Evolutionary conservation across 1,140 invertebrate genomes (phyloP).

Genomic region (Bombus vancouverensis): DNA sequence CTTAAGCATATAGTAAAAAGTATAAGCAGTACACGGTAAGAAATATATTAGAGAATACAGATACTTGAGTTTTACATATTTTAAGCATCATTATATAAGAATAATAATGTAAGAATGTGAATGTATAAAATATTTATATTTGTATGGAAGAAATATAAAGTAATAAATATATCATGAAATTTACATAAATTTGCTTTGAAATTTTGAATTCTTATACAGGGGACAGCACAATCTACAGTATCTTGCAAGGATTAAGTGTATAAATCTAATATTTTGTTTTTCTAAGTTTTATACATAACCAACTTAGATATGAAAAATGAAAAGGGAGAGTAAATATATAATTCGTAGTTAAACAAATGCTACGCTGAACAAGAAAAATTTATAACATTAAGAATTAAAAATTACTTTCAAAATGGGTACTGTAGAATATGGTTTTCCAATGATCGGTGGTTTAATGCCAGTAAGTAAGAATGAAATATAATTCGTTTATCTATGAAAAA

Average conservation of each 20-base stretch:
- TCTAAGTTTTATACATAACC: conserved; percentile 43
- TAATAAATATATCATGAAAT: neutral
- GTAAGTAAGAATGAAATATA: conserved; percentile 80
- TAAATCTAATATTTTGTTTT: conserved; percentile 11
- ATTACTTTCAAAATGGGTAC: conserved; percentile 76
- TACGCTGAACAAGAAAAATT: neutral
- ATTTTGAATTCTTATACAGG: neutral
- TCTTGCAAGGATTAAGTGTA: neutral
- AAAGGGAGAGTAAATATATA: neutral
- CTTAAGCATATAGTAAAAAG: neutral
- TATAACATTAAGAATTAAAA: neutral
- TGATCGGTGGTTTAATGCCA: conserved; percentile 87
- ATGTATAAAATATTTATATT: neutral
- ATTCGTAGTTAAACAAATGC: conserved; percentile 16
- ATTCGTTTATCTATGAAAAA: neutral
- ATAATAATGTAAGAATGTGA: neutral
- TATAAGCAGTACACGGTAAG: neutral
- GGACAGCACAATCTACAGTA: conserved; percentile 15
- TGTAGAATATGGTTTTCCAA: conserved; percentile 84
- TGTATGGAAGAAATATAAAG: neutral
- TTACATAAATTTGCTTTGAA: neutral
- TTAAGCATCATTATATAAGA: neutral
- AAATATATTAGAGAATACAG: neutral
- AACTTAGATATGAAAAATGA: conserved; percentile 33
- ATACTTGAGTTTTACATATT: neutral